Evolutionary conservation across 92 coral and sea anemone species (phyloP), one percentile per base, ranked within the genome.

Genomic region (Siderastrea siderea): DNA sequence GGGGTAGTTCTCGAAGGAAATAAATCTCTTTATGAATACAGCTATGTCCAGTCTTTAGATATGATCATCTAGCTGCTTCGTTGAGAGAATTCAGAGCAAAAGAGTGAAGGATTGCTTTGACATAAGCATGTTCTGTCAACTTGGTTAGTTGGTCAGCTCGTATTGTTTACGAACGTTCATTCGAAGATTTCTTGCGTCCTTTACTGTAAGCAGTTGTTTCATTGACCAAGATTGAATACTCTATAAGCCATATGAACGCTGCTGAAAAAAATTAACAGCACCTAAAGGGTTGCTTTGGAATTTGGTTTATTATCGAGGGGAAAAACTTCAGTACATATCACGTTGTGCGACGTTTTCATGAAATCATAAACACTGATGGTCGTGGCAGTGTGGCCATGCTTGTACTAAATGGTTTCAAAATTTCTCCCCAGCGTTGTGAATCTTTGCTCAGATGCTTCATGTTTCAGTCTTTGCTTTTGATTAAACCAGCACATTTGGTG

Each of bases 161-260:
- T 89, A 79, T 92, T 92, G 93, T 92, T 92, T 92, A 92, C 95
- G 93, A 85, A 92, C 86, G 84, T 85, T 85, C 85, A 85, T 89
- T 92, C 93, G 86, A 86, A 77, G 85, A 89, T 88, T 81, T 87
- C 74, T 47, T 85, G 88, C 83, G 70, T 86, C 78, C 77, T 53
- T 77, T 85, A 16, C 79, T 46, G 87, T 74, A 73, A n/a, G 48
- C 48, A 19, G 16, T 46, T 14, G 7, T 74, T 38, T 63, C 63
- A 53, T 45, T 71, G 69, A 70, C 7, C 57, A 47, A 58, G 44
- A 57, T 58, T 57, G 54, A 57, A 55, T 15, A 9, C 26, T 43
- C 54, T 14, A n/a, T 47, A 7, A 12, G 6, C 46, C 7, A 11
- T 38, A 17, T n/a, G 47, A 69, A 17, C 47, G 70, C 5, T 2